Base-by-base conservation (phyloP, 2,888 invertebrate species). In the Pollenia labialis region DNA sequence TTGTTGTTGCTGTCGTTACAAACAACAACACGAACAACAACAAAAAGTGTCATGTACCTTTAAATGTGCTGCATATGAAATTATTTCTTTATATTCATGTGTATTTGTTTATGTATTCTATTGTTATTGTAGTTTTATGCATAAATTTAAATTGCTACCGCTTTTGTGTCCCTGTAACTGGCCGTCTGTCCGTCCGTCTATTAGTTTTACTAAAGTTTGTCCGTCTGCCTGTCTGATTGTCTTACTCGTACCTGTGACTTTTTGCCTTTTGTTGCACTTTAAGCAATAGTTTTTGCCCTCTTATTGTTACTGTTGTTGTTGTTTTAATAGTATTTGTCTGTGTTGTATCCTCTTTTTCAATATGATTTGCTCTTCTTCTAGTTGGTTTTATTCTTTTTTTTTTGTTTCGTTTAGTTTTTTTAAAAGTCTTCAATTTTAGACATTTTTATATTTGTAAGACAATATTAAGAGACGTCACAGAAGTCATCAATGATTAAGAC, bases 401-500 rank as follows among this genome's bases (percentile, higher is more conserved):
- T 60, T 60, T 16, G 7, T 42, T 52, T 60, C 54, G 32, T 44
- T 18, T 16, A 40, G 11, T 60, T 75, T 44, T 52, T 83, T 72
- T 77, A 50, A 40, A 58, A 72, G 11, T 40, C 72, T 62, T 81
- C 23, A 77, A 44, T 64, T 87, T 54, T 58, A 74, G 77, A 81
- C 68, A 68, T 81, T 81, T 80, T 81, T 81, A 82, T 58, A 84
- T 77, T 81, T 87, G 76, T 74, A 62, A 83, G 83, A 87, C 86
- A 87, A 44, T 66, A 60, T 83, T 71, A n/a, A 46, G 56, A 79
- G 52, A 79, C 84, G 58, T 74, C 82, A 75, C 46, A 82, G 60
- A 69, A 82, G 58, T 80, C 86, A 80, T 75, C 84, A 79, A 87
- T 84, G 84, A 87, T 84, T 87, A 72, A 64, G 68, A 52, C 84